Percentiles rank a stretch among this genome's conserved stretches.
Evolutionary conservation across 30 jellyfish, hydroid and myxozoan genomes (phyloP).

Genomic region (Turritopsis rubra): DNA sequence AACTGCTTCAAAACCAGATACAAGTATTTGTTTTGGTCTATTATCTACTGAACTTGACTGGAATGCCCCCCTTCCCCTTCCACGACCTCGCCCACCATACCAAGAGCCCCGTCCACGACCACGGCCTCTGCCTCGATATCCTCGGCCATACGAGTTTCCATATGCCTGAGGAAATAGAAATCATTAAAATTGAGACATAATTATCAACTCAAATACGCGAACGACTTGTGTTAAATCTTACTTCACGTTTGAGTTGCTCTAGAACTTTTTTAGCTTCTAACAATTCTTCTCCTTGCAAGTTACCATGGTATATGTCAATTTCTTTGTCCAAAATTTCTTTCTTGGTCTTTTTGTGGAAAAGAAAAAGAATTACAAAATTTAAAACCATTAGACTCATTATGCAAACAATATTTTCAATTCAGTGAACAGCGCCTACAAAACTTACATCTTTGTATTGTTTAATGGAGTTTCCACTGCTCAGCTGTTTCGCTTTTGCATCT

Average conservation of each 20-base stretch:
- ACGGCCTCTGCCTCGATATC: constrained; percentile 55
- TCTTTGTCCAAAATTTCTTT: constrained; percentile 87
- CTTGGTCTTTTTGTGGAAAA: constrained; percentile 34
- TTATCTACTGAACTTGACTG: constrained; percentile 55
- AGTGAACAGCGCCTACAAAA: background rate
- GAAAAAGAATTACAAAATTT: background rate
- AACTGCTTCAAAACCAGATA: constrained; percentile 65
- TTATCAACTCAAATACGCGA: background rate
- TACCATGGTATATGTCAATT: constrained; percentile 75
- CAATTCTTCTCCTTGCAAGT: constrained; percentile 61
- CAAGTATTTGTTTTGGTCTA: constrained; percentile 78
- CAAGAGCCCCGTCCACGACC: constrained; percentile 52
- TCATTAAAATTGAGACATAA: background rate
- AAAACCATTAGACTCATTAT: background rate
- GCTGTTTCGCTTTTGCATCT: constrained; percentile 33
- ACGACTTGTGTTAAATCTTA: constrained; percentile 8
- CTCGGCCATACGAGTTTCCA: constrained; percentile 1
- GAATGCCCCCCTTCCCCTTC: constrained; percentile 66
- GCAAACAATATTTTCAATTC: background rate
- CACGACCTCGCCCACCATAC: constrained; percentile 43
- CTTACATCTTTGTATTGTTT: constrained; percentile 16
- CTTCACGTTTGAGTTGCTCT: constrained; percentile 66
- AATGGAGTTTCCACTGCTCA: background rate
- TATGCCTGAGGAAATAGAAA: background rate
- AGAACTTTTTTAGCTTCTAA: constrained; percentile 34